phyloP scores from a whole-genome alignment of 2,888 invertebrate genomes.

The Cantharis rustica region DNA sequence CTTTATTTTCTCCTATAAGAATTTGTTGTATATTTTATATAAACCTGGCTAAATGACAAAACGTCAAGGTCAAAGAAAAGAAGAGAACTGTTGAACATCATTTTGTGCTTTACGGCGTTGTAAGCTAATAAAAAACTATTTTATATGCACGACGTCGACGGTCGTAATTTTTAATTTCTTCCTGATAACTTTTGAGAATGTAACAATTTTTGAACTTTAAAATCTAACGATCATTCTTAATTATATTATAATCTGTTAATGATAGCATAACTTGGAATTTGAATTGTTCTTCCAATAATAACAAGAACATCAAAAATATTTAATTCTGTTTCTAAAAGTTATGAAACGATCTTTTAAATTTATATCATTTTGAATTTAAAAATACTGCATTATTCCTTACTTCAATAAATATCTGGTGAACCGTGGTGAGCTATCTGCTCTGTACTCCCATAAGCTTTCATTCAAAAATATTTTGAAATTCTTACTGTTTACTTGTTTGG shows the following conservation, averaged over 20 bases:
- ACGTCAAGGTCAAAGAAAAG: too few relatives aligned
- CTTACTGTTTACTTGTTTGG: neutral
- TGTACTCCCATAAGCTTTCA: neutral
- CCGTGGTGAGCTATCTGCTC: too few relatives aligned
- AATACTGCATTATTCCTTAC: neutral
- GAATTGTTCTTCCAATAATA: neutral
- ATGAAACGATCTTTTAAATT: neutral
- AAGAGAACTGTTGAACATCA: neutral
- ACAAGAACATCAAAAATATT: neutral
- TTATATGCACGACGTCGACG: too few relatives aligned
- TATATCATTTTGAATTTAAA: neutral
- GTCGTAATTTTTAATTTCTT: neutral
- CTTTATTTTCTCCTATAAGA: neutral
- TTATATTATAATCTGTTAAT: too few relatives aligned
- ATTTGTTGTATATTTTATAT: neutral
- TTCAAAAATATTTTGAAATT: neutral
- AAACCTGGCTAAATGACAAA: too few relatives aligned
- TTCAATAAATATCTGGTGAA: neutral
- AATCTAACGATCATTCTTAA: neutral
- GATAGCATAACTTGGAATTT: neutral
- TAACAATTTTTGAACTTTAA: neutral
- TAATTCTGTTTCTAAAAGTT: too few relatives aligned
- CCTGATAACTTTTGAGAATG: neutral
- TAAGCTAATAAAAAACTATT: too few relatives aligned
- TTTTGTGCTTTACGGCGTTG: too few relatives aligned